Evolutionary conservation across 1,140 invertebrate genomes (phyloP).

Genomic region (Drosophila dunni): DNA sequence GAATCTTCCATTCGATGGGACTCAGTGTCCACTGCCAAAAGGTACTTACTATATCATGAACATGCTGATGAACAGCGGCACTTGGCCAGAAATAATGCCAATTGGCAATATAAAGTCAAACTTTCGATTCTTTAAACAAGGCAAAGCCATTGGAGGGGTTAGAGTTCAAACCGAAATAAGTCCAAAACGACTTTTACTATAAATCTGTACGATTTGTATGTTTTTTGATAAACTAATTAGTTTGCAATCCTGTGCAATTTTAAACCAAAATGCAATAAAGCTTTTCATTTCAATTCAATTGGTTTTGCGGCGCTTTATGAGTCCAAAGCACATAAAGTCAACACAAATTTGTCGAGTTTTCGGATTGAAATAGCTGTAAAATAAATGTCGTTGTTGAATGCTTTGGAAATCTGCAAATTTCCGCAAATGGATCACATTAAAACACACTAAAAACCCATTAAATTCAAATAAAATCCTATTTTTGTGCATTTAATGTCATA

Average conservation of each 20-base stretch:
- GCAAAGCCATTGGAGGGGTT: background rate
- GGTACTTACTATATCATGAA: constrained; percentile 35
- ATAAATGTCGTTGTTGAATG: constrained; percentile 26
- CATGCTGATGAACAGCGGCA: constrained; percentile 20
- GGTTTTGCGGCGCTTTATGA: background rate
- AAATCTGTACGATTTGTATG: background rate
- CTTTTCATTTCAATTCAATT: background rate
- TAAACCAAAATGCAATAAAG: background rate
- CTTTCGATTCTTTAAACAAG: constrained; percentile 3
- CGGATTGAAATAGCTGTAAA: constrained; percentile 11
- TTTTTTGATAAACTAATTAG: no score
- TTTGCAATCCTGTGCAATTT: background rate
- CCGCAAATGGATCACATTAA: constrained; percentile 78
- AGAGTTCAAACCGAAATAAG: background rate
- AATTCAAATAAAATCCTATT: constrained; percentile 80
- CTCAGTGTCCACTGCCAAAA: constrained; percentile 43
- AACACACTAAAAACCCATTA: constrained; percentile 81
- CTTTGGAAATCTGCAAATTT: constrained; percentile 66
- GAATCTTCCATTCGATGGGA: constrained; percentile 18
- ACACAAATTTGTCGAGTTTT: constrained; percentile 15
- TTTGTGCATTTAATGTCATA: constrained; percentile 81
- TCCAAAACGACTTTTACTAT: background rate
- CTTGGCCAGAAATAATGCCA: constrained; percentile 38
- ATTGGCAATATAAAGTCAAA: constrained; percentile 16
- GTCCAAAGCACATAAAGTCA: constrained; percentile 14